phyloP scores from a whole-genome alignment of 2,797 vertebrate genomes.

The Helarctos malayanus region DNA sequence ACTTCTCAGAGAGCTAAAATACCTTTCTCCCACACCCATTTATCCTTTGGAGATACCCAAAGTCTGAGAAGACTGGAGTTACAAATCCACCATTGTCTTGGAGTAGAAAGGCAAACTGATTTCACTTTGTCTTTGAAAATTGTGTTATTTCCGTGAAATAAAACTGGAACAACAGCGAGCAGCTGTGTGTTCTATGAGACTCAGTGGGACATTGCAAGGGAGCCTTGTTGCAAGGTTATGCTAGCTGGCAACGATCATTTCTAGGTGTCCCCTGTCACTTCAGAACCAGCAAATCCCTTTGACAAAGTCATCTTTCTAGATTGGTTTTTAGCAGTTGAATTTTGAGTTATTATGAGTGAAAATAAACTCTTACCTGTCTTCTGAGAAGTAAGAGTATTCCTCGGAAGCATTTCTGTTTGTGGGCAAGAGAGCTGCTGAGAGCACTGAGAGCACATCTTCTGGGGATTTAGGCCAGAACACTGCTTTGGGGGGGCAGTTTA shows the following conservation, averaged over 20 bases:
- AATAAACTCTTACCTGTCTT: neutral
- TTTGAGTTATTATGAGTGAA: neutral
- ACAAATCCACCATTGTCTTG: constrained; percentile 55
- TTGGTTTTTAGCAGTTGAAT: neutral
- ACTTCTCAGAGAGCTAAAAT: neutral
- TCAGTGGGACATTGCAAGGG: neutral
- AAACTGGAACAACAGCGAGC: neutral
- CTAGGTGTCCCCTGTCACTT: neutral
- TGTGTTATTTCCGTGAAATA: neutral
- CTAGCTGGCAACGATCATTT: neutral
- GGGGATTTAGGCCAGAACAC: neutral
- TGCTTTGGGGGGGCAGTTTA: neutral
- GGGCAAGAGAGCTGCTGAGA: neutral
- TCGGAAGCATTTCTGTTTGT: neutral
- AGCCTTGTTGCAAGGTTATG: neutral
- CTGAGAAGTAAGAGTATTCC: neutral
- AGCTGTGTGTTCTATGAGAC: rapidly evolving
- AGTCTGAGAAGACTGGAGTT: neutral
- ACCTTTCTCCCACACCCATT: neutral
- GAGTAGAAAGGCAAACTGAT: constrained; percentile 23
- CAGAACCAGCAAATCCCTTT: neutral
- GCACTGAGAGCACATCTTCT: neutral
- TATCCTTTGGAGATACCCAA: neutral
- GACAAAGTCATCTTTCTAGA: neutral
- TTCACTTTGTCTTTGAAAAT: constrained; percentile 42